These are phyloP conservation scores for Drosophila santomea DNA, from an alignment of 1,140 invertebrate species.

Conservation along the genomic window DNA sequence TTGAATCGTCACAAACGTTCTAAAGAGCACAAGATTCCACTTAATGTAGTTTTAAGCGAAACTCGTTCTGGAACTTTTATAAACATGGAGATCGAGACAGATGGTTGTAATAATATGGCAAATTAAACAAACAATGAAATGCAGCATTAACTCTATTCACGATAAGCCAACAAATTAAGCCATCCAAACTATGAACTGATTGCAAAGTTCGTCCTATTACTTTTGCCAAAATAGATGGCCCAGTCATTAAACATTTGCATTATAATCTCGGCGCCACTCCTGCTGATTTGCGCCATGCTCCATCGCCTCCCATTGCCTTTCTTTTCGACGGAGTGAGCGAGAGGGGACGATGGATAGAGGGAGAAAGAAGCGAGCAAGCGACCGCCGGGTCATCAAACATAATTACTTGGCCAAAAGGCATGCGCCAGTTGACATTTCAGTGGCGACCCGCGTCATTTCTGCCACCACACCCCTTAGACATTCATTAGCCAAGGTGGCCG, in stretches of 20 bases:
- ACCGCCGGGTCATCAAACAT: slow-evolving; percentile 69
- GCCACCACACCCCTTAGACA: neutral
- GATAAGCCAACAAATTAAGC: slow-evolving; percentile 38
- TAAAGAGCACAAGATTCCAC: too few relatives aligned
- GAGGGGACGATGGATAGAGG: neutral
- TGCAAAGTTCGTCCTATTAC: slow-evolving; percentile 29
- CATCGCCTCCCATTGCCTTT: slow-evolving; percentile 34
- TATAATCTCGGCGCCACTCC: slow-evolving; percentile 44
- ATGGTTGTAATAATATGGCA: slow-evolving; percentile 3
- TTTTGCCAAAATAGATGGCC: slow-evolving; percentile 33
- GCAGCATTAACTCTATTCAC: slow-evolving; percentile 6
- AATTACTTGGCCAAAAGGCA: slow-evolving; percentile 76
- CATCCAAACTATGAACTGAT: slow-evolving; percentile 43
- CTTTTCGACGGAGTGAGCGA: slow-evolving; percentile 6
- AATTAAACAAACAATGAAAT: slow-evolving; percentile 22
- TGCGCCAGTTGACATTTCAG: slow-evolving; percentile 70
- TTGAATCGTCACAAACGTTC: too few relatives aligned
- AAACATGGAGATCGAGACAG: neutral
- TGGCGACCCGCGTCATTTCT: slow-evolving; percentile 30
- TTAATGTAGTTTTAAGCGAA: too few relatives aligned
- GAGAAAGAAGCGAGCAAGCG: slow-evolving; percentile 7
- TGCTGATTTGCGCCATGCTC: slow-evolving; percentile 6
- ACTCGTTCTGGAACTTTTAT: neutral
- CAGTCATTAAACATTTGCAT: slow-evolving; percentile 52
- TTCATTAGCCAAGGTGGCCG: slow-evolving; percentile 52